These are phyloP conservation scores for Mirounga angustirostris DNA, from an alignment of 2,113 vertebrate genomes.

Conservation along the genomic window DNA sequence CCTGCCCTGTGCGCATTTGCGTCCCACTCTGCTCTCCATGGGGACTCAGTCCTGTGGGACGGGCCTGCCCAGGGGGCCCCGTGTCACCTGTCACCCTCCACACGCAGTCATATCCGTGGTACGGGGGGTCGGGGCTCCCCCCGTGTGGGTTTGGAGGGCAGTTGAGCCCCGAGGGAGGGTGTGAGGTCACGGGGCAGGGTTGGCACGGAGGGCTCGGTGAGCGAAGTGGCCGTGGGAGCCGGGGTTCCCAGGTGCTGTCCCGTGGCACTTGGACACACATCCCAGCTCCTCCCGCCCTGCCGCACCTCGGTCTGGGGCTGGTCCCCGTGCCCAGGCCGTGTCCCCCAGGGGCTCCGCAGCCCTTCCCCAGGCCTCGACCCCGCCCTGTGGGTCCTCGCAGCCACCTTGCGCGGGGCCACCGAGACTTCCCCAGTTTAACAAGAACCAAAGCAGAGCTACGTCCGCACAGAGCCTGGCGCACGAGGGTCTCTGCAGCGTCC, in stretches of 20 bases:
- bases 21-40: background rate
- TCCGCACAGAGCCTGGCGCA: background rate
- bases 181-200: background rate
- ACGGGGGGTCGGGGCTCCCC: too few species aligned
- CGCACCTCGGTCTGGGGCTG: background rate
- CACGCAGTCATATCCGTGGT: background rate
- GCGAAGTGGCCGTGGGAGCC: background rate
- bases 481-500: background rate
- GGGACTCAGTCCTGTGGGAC: background rate
- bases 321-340: background rate
- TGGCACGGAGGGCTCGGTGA: background rate
- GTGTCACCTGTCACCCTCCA: background rate
- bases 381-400: background rate
- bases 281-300: background rate
- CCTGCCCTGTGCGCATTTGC: accelerated
- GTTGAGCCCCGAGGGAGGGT: background rate
- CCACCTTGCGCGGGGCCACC: background rate
- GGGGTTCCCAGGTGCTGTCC: background rate
- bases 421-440: too few species aligned
- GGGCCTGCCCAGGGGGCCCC: background rate
- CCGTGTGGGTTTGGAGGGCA: background rate
- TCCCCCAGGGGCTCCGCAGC: background rate
- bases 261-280: background rate
- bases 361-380: background rate
- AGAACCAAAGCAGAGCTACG: background rate